Evolutionary conservation across 2,888 invertebrate species (phyloP).

Genomic region (Drosophila kuntzei): DNA sequence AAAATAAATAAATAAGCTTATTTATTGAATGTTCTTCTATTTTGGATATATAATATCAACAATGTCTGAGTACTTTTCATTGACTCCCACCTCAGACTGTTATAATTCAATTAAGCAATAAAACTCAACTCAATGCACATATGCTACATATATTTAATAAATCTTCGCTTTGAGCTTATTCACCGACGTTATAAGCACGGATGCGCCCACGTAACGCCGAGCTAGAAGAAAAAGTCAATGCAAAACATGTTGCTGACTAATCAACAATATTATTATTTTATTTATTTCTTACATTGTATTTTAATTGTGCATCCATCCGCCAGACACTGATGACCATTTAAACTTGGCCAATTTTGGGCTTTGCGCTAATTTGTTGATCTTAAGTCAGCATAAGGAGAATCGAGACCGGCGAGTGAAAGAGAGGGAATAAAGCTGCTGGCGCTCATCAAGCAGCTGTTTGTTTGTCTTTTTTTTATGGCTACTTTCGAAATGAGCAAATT

Average conservation of each 20-base stretch:
- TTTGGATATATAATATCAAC: constrained; percentile 45
- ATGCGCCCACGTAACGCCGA: constrained; percentile 66
- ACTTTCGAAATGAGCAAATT: constrained; percentile 68
- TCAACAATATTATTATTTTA: constrained; percentile 33
- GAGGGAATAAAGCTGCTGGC: constrained; percentile 31
- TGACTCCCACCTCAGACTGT: constrained; percentile 66
- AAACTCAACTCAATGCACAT: constrained; percentile 33
- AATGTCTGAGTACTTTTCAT: constrained; percentile 22
- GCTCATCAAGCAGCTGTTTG: constrained; percentile 70
- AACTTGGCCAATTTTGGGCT: constrained; percentile 66
- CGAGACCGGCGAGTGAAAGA: constrained; percentile 9
- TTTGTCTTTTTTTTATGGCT: constrained; percentile 42
- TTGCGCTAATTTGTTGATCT: constrained; percentile 32
- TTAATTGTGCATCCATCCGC: constrained; percentile 71
- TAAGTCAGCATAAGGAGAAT: constrained; percentile 8
- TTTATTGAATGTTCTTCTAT: constrained; percentile 22
- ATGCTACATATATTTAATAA: constrained; percentile 13
- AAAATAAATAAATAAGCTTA: constrained; percentile 9
- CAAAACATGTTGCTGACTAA: constrained; percentile 67
- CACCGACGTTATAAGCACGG: constrained; percentile 33
- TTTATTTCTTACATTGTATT: constrained; percentile 31
- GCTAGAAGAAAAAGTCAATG: constrained; percentile 51
- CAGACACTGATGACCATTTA: constrained; percentile 33
- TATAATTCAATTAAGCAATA: constrained; percentile 75
- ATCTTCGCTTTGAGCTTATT: constrained; percentile 50